Evolutionary conservation across 1,140 invertebrate species (phyloP).

Genomic region (Scaptodrosophila lebanonensis): DNA sequence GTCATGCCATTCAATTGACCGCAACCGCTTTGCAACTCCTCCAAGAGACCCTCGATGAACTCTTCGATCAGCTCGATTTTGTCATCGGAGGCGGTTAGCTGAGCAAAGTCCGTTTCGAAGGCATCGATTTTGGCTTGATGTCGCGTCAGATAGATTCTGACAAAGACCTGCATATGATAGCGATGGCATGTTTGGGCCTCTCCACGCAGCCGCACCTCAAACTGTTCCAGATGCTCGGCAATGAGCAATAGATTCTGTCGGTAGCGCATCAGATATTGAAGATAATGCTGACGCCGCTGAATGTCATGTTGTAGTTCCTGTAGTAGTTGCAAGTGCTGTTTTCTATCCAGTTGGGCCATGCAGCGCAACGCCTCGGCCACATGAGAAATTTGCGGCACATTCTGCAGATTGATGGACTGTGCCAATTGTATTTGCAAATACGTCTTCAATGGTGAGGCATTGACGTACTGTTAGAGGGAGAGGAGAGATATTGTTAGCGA

Average conservation of each 20-base stretch:
- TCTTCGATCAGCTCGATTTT: conserved; percentile 86
- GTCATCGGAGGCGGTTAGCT: conserved; percentile 87
- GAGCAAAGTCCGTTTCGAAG: conserved; percentile 88
- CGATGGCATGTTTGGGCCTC: conserved; percentile 87
- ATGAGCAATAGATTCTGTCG: conserved; percentile 89
- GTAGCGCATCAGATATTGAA: conserved; percentile 90
- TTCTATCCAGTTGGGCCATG: conserved; percentile 84
- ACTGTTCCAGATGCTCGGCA: conserved; percentile 86
- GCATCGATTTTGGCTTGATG: conserved; percentile 82
- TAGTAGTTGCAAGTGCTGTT: conserved; percentile 87
- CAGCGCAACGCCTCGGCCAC: conserved; percentile 88
- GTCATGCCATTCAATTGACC: conserved; percentile 80
- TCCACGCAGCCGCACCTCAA: conserved; percentile 82
- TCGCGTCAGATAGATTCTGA: conserved; percentile 86
- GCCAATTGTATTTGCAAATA: conserved; percentile 90
- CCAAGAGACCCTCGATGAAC: conserved; percentile 79
- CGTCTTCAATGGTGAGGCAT: conserved; percentile 66
- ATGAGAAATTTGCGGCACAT: conserved; percentile 89
- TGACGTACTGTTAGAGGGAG: conserved; percentile 32
- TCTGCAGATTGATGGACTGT: conserved; percentile 91
- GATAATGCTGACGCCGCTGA: conserved; percentile 86
- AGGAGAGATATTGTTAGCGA: too few relatives aligned
- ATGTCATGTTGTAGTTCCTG: conserved; percentile 89
- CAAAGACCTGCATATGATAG: conserved; percentile 88
- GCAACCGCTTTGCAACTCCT: conserved; percentile 45